A percentile compares a stretch with the other conserved stretches of the same genome.
These are phyloP conservation scores for Decapterus maruadsi DNA, from an alignment of 2,797 vertebrate species.

Conservation along the genomic window DNA sequence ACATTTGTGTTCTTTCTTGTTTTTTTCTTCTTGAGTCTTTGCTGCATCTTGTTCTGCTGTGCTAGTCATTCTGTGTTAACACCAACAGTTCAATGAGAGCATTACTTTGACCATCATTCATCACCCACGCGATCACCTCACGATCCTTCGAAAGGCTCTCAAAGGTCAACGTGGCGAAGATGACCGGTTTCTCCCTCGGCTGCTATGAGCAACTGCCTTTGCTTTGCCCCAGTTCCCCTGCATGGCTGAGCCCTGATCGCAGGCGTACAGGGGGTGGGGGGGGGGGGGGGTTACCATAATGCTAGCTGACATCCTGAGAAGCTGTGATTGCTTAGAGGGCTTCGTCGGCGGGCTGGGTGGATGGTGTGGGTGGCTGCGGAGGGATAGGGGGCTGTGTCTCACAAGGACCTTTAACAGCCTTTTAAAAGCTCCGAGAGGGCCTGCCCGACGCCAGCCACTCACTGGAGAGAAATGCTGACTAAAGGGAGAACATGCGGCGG, in stretches of 20 bases:
- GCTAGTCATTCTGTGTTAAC: constrained; percentile 68
- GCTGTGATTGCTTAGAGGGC: constrained; percentile 78
- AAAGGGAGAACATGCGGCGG: constrained; percentile 27
- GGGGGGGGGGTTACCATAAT: constrained; percentile 76
- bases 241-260: constrained; percentile 71
- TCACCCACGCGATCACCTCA: constrained; percentile 58
- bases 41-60: constrained; percentile 45
- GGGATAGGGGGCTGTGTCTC: constrained; percentile 65
- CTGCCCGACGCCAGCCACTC: constrained; percentile 71
- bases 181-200: constrained; percentile 66
- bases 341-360: constrained; percentile 61
- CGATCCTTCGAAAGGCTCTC: constrained; percentile 68
- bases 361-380: constrained; percentile 59
- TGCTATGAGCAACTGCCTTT: constrained; percentile 65
- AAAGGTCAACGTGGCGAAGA: constrained; percentile 75
- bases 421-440: constrained; percentile 76
- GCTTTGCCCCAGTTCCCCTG: constrained; percentile 79
- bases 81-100: constrained; percentile 67
- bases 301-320: constrained; percentile 84
- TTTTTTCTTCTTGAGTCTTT: constrained; percentile 39
- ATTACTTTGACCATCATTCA: constrained; percentile 67
- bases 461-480: constrained; percentile 68
- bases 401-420: constrained; percentile 78
- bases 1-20: constrained; percentile 49
- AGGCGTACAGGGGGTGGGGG: constrained; percentile 40